Evolutionary conservation across 2,113 vertebrate species (phyloP), one percentile per base, ranked within the genome.

Genomic region (Mus pahari): DNA sequence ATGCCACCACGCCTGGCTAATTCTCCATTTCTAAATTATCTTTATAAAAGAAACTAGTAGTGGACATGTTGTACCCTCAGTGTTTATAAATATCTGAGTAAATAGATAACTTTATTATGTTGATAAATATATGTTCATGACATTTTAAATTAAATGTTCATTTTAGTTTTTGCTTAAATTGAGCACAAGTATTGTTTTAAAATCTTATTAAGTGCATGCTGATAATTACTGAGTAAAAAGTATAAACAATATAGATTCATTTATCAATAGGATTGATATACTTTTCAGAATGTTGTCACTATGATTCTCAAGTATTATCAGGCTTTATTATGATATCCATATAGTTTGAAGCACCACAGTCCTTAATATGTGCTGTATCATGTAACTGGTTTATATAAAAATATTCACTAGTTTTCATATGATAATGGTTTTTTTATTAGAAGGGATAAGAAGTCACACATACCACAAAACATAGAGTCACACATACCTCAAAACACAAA

Each of bases 381-480:
- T 19, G 0, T 71, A 94, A 79, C 78, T 91, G 77, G 1, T 79
- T 68, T 86, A 86, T 58, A n/a, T 62, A 83, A 92, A 60, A 16
- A 2, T 64, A 48, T 71, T 64, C 16, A 66, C 14, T 68, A 36
- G 28, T 7, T 94, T 90, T 26, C 13, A 42, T 66, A 1, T 73
- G 33, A 36, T 22, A 94, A 73, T 73, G 1, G 84, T 90, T 26
- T 14, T 78, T 94, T 90, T 53, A 53, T 94, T 92, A 94, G 4
- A 75, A 94, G 4, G 42, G 11, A 55, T n/a, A 55, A 86, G 28
- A 91, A 71, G 83, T 53, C 19, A 92, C 11, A 92, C 26, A 55
- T 8, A 55, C 28, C 31, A n/a, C 73, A 77, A n/a, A 48, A 1
- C 75, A 90, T 84, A 90, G 86, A 88, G 73, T 50, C 11, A 92